phyloP scores from a whole-genome alignment of 2,797 vertebrate species.

The Novumbra hubbsi region DNA sequence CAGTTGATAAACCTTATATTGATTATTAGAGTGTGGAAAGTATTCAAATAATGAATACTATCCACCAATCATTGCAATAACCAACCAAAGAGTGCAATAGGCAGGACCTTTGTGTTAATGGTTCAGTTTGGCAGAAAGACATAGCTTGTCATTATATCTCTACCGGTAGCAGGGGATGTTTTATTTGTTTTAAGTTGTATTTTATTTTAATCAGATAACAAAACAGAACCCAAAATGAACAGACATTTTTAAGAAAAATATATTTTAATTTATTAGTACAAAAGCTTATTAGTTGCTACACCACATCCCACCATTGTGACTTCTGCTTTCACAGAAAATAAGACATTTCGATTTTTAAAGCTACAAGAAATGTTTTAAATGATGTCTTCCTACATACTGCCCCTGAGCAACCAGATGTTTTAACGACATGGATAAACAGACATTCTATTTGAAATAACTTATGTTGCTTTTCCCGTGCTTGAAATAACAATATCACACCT shows the following conservation, averaged over 20 bases:
- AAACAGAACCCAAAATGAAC: neutral
- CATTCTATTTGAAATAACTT: neutral
- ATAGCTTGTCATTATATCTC: no score
- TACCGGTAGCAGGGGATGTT: no score
- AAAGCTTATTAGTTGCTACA: conserved; percentile 7
- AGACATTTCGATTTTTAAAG: conserved; percentile 2
- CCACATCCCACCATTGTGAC: conserved; percentile 11
- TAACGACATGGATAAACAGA: conserved; percentile 49
- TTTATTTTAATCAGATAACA: neutral
- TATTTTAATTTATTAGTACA: conserved; percentile 6
- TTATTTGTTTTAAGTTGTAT: no score
- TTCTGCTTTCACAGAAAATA: conserved; percentile 22
- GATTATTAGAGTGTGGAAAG: no score
- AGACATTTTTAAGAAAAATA: neutral
- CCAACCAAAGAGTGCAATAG: no score
- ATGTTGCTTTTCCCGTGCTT: neutral
- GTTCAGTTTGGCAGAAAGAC: no score
- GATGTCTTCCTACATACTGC: conserved; percentile 25
- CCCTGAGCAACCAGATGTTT: conserved; percentile 42
- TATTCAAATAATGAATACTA: no score
- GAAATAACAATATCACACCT: neutral
- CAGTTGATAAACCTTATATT: no score
- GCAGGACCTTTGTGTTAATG: no score
- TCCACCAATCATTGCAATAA: no score
- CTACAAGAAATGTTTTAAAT: conserved; percentile 10